These are phyloP conservation scores for Prinia subflava DNA, from an alignment of 2,113 vertebrate genomes.

Conservation along the genomic window DNA sequence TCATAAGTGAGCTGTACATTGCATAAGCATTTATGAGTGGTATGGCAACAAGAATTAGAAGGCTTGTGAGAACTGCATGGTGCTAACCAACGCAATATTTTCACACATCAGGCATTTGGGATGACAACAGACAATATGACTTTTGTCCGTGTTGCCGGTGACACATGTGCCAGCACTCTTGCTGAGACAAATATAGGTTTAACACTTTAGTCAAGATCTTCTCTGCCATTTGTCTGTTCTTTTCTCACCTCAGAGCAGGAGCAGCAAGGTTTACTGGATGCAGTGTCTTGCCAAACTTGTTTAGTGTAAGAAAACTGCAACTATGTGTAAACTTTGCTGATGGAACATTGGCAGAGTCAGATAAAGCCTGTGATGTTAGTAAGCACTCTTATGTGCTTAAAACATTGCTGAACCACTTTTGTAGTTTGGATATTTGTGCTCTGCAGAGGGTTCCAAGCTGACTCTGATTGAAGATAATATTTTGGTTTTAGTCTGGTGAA, in stretches of 20 bases:
- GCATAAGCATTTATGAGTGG: background rate
- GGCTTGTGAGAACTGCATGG: background rate
- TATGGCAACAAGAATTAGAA: constrained; percentile 52
- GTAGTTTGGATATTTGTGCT: background rate
- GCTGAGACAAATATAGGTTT: background rate
- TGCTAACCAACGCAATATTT: background rate
- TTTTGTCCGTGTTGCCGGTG: background rate
- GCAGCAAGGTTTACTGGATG: background rate
- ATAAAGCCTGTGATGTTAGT: background rate
- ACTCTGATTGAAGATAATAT: background rate
- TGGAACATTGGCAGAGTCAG: background rate
- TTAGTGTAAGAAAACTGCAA: background rate
- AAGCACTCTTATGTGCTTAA: background rate
- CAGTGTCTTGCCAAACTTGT: background rate
- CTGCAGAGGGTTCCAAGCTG: background rate
- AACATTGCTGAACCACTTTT: background rate
- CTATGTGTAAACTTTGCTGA: background rate
- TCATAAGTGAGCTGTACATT: background rate
- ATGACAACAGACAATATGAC: background rate
- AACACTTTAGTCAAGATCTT: background rate
- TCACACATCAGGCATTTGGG: background rate
- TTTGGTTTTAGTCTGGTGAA: background rate
- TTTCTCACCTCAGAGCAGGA: background rate
- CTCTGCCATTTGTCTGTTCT: background rate
- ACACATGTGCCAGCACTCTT: background rate